phyloP scores from a whole-genome alignment of 2,797 vertebrate genomes.

The Danio aesculapii region DNA sequence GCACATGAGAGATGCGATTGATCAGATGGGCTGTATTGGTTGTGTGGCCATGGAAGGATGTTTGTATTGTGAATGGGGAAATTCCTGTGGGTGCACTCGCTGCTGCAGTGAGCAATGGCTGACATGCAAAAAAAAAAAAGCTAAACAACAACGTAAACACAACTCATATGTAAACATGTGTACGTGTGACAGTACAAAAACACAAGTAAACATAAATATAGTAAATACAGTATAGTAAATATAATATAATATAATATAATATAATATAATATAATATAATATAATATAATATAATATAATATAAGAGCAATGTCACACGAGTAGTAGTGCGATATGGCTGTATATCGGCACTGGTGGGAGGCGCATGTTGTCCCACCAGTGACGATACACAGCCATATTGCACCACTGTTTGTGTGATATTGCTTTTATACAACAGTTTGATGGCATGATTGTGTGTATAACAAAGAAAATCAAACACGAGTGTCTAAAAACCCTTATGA shows the following conservation, averaged over 20 bases:
- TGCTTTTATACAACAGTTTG: too few relatives aligned
- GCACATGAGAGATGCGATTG: slow-evolving; percentile 23
- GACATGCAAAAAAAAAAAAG: slow-evolving; percentile 29
- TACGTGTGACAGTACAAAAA: not conserved
- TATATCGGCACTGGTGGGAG: too few relatives aligned
- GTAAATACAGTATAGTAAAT: not conserved
- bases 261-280: not conserved
- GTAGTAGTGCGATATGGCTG: too few relatives aligned
- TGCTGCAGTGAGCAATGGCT: slow-evolving; percentile 31
- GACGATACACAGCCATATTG: too few relatives aligned
- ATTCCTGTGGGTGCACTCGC: slow-evolving; percentile 60
- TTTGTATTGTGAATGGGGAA: slow-evolving; percentile 61
- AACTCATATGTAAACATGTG: not conserved
- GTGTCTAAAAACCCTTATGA: too few relatives aligned
- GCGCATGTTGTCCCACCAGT: too few relatives aligned
- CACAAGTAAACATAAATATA: not conserved
- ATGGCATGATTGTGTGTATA: too few relatives aligned
- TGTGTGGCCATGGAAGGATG: slow-evolving; percentile 49
- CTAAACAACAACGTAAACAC: slow-evolving; percentile 20
- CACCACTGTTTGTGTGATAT: too few relatives aligned
- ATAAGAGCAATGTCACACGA: too few relatives aligned
- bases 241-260: not conserved
- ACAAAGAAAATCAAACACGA: too few relatives aligned
- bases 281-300: not conserved
- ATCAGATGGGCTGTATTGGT: slow-evolving; percentile 27